Evolutionary conservation across 2,797 vertebrate genomes (phyloP).

Genomic region (Tolypeutes matacus): DNA sequence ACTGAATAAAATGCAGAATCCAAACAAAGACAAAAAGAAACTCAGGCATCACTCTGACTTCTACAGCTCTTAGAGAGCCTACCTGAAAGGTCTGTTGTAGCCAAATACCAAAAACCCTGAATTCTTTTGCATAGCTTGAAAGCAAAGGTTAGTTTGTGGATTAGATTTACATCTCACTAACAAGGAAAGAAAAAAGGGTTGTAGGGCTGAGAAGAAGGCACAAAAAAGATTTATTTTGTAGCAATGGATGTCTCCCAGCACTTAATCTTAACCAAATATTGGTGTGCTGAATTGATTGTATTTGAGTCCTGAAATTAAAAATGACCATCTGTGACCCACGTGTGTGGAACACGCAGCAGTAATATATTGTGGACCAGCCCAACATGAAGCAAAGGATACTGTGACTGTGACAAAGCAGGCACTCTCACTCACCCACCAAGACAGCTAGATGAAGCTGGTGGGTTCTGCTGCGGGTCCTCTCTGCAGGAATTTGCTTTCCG

Average conservation of each 20-base stretch:
- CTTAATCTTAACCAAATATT: constrained; percentile 84
- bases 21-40: constrained; percentile 47
- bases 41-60: background rate
- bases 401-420: constrained; percentile 58
- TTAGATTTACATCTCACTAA: constrained; percentile 71
- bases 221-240: constrained; percentile 87
- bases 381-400: constrained; percentile 56
- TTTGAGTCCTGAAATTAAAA: constrained; percentile 85
- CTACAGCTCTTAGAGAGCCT: background rate
- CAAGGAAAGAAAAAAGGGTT: constrained; percentile 39
- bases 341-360: constrained; percentile 80
- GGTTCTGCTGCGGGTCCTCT: background rate
- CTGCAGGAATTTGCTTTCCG: constrained; percentile 50
- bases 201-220: constrained; percentile 64
- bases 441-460: constrained; percentile 16
- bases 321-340: constrained; percentile 77
- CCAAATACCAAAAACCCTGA: constrained; percentile 81
- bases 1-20: background rate
- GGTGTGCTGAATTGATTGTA: constrained; percentile 87
- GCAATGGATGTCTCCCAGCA: constrained; percentile 82
- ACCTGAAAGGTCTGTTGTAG: constrained; percentile 58
- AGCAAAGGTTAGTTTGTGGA: constrained; percentile 83
- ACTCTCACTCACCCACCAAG: constrained; percentile 37
- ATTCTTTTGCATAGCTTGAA: constrained; percentile 84
- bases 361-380: constrained; percentile 65